These are phyloP conservation scores for Sebastes flavidus DNA, from an alignment of 2,797 vertebrate species.

Conservation along the genomic window DNA sequence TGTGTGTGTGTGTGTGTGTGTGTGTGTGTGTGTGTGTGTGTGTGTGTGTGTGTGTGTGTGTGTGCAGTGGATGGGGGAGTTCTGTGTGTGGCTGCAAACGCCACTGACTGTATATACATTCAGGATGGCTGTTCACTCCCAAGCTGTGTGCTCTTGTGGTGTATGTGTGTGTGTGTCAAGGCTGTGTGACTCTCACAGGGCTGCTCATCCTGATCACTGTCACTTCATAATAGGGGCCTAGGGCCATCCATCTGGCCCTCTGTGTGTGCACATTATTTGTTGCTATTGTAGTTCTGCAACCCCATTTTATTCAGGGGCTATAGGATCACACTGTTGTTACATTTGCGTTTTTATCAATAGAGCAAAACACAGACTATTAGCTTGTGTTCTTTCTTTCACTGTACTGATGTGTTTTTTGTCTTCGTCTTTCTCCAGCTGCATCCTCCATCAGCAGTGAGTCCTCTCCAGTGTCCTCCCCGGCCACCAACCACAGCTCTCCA, in stretches of 20 bases:
- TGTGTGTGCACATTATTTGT: slow-evolving; percentile 22
- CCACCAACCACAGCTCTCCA: slow-evolving; percentile 98
- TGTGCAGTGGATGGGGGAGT: background rate
- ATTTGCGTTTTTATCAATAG: slow-evolving; percentile 1
- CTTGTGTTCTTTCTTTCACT: background rate
- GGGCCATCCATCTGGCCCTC: slow-evolving; percentile 63
- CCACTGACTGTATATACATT: slow-evolving; percentile 49
- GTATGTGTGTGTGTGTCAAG: slow-evolving; percentile 32
- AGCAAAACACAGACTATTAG: background rate
- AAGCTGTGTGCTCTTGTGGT: slow-evolving; percentile 10
- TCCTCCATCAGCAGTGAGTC: slow-evolving; percentile 99
- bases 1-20: slow-evolving; percentile 25
- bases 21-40: background rate
- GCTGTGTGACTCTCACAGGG: slow-evolving; percentile 64
- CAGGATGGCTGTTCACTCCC: slow-evolving; percentile 25
- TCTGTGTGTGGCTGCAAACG: slow-evolving; percentile 32
- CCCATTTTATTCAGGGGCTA: slow-evolving; percentile 19
- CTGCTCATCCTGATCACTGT: slow-evolving; percentile 70
- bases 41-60: background rate
- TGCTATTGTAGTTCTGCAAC: slow-evolving; percentile 27
- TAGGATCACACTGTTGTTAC: background rate
- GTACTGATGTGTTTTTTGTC: background rate
- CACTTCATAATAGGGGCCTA: slow-evolving; percentile 63
- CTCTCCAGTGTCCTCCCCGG: slow-evolving; percentile 95
- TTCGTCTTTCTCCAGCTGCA: slow-evolving; percentile 78